A percentile compares a stretch with the other conserved stretches of the same genome.
Conservation (phyloP, 1,140 invertebrate genomes). For the Drosophila bocki region DNA sequence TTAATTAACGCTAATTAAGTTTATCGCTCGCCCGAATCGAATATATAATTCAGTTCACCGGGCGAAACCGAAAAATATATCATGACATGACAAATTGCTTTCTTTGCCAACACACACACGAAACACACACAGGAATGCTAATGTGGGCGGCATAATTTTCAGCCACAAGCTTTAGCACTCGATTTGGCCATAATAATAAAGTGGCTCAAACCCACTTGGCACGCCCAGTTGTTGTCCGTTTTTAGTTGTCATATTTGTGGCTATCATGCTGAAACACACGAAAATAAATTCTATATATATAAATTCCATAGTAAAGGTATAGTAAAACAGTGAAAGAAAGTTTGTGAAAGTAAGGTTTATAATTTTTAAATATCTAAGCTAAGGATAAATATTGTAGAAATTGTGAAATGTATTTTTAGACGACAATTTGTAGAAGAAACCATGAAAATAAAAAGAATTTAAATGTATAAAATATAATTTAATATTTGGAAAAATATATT, state of each 20-base stretch:
- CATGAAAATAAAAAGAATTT: too few species aligned
- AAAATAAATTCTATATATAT: slow-evolving; percentile 18
- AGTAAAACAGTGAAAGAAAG: background rate
- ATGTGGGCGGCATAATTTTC: slow-evolving; percentile 46
- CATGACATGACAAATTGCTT: slow-evolving; percentile 36
- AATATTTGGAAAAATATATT: too few species aligned
- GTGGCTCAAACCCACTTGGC: slow-evolving; percentile 57
- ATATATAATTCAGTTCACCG: slow-evolving; percentile 6
- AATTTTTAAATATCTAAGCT: background rate
- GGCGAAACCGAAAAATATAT: slow-evolving; percentile 30
- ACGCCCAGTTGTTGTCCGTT: slow-evolving; percentile 50
- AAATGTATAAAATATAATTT: too few species aligned
- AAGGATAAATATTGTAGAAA: too few species aligned
- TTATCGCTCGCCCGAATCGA: slow-evolving; percentile 18
- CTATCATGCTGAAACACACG: slow-evolving; percentile 55
- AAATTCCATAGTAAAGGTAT: background rate
- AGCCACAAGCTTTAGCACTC: slow-evolving; percentile 53
- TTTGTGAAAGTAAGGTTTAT: background rate
- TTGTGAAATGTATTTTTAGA: too few species aligned
- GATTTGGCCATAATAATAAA: slow-evolving; percentile 73
- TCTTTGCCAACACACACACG: slow-evolving; percentile 8
- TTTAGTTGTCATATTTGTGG: slow-evolving; percentile 71
- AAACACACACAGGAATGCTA: slow-evolving; percentile 3
- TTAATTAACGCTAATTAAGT: slow-evolving; percentile 51
- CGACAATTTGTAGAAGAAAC: too few species aligned